phyloP scores from a whole-genome alignment of 2,888 invertebrate genomes.

The Cryptus viduatorius region DNA sequence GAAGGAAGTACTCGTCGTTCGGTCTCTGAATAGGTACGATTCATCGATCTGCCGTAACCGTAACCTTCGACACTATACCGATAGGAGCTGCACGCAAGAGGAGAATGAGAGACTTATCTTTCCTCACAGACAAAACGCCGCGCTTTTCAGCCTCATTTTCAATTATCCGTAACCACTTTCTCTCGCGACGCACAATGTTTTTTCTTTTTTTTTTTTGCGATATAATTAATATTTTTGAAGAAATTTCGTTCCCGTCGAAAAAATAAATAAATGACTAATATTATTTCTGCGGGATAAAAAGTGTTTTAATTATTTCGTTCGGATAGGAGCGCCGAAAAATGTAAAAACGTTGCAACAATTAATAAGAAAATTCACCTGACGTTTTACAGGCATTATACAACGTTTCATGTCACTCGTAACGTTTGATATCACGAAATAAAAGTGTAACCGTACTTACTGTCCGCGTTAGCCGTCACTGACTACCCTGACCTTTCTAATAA shows the following conservation, averaged over 20 bases:
- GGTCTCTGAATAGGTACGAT: slow-evolving; percentile 64
- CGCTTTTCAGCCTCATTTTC: not conserved
- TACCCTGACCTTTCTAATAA: slow-evolving; percentile 49
- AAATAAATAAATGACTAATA: too few relatives aligned
- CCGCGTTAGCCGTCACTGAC: slow-evolving; percentile 41
- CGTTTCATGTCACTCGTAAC: not conserved
- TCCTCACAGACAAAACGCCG: not conserved
- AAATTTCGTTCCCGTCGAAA: too few relatives aligned
- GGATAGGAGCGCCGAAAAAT: not conserved
- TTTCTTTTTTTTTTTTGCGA: too few relatives aligned
- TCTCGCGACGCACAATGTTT: not conserved
- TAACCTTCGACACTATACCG: slow-evolving; percentile 70
- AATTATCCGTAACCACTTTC: not conserved
- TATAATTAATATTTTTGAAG: too few relatives aligned
- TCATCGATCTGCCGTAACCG: slow-evolving; percentile 79
- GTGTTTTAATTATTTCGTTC: not conserved
- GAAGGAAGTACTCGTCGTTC: slow-evolving; percentile 62
- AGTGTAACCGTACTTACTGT: slow-evolving; percentile 4
- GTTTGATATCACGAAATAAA: not conserved
- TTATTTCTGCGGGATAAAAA: too few relatives aligned
- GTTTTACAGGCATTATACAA: not conserved
- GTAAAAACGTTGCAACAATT: not conserved
- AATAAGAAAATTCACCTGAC: not conserved
- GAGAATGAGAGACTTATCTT: not conserved
- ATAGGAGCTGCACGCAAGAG: slow-evolving; percentile 47